Evolutionary conservation across 2,797 vertebrate species (phyloP), one percentile per base, ranked within the genome.

Genomic region (Heteromormyrus szaboi): DNA sequence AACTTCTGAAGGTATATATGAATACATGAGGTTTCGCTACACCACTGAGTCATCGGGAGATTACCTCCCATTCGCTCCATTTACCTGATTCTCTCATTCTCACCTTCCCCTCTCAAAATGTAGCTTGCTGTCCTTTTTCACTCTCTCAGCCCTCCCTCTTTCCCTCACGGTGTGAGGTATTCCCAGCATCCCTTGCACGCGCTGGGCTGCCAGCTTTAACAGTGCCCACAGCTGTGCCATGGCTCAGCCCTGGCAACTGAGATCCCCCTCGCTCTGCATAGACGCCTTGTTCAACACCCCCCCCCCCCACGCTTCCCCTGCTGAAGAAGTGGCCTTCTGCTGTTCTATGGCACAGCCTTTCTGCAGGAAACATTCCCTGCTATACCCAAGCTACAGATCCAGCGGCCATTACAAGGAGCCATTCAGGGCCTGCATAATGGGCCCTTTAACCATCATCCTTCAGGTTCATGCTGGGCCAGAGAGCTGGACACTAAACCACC

Each of bases 161-260:
- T 83, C 53, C 2, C 37, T 79, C 37, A 2, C 12, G 9, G 44
- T 76, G 41, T 72, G 81, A 9, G 22, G 41, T 46, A 51, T 25
- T 56, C 85, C 85, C 53, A 37, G 25, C 6, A 86, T 56, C 51
- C 85, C 50, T 54, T 17, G 84, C 50, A 33, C 4, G 2, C 1
- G 4, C 65, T 72, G 50, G n/a, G 50, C 22, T 86, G 84, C 85
- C 85, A 86, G 53, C 33, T 33, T 54, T 59, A 86, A 86, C 53
- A 59, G 51, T 59, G 53, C 53, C 85, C 51, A 86, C 85, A 86
- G 85, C 29, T 86, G 53, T 86, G 85, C 53, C 53, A 41, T 59
- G 14, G 51, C 29, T 86, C 53, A 56, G 53, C 14, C 85, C 85
- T 50, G 81, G 81, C 81, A 50, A 46, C 46, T 48, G 81, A 22